A percentile compares a stretch with the other conserved stretches of the same genome.
These are phyloP conservation scores for Tiaroga cobitis DNA, from an alignment of 2,797 vertebrate genomes.

Conservation along the genomic window DNA sequence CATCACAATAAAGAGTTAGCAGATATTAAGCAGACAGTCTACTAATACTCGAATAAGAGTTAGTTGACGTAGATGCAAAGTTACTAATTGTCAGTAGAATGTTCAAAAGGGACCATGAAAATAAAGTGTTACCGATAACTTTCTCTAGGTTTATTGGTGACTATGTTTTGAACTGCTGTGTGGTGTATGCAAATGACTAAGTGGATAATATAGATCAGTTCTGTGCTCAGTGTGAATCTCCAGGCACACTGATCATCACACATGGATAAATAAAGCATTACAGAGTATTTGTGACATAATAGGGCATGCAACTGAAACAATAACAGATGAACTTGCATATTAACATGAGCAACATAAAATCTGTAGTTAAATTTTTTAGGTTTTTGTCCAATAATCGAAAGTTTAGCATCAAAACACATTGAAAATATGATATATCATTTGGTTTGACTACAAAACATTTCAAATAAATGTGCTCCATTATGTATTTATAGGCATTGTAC, in stretches of 20 bases:
- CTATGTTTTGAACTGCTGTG: no score
- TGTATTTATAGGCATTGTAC: background rate
- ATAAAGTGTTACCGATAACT: no score
- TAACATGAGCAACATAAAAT: background rate
- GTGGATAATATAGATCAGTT: background rate
- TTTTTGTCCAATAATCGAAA: background rate
- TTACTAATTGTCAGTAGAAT: no score
- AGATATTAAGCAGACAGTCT: no score
- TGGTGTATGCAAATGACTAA: background rate
- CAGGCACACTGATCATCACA: background rate
- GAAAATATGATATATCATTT: background rate
- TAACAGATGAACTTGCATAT: background rate
- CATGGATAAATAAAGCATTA: background rate
- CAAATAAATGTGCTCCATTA: background rate
- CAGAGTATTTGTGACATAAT: background rate
- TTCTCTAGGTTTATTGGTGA: no score
- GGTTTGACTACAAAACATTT: background rate
- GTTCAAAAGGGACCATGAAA: no score
- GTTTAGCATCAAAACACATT: background rate
- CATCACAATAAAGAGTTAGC: no score
- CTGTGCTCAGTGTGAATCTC: background rate
- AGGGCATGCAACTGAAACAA: background rate
- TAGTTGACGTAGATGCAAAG: no score
- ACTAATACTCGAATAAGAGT: no score
- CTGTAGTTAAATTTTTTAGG: background rate